A percentile compares a stretch with the other conserved stretches of the same genome.
Conservation (phyloP, 1,140 invertebrate genomes). For the Potamilus streckersoni region DNA sequence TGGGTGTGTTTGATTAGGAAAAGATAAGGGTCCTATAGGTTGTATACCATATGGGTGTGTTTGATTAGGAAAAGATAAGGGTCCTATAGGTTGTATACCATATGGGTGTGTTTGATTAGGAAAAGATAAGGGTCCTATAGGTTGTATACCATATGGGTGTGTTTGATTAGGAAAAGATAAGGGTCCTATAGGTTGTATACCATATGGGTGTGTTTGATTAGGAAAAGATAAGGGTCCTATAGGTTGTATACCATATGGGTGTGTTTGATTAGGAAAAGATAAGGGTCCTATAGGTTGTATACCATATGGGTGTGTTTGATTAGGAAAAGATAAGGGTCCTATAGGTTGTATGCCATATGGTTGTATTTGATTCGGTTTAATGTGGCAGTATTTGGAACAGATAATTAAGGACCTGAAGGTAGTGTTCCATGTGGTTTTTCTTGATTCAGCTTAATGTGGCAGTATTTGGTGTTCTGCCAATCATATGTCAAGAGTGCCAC, state of each 20-base stretch:
- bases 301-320: slow-evolving; percentile 1
- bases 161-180: slow-evolving; percentile 57
- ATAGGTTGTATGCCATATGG: slow-evolving; percentile 42
- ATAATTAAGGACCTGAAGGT: too few relatives aligned
- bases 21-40: too few relatives aligned
- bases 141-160: slow-evolving; percentile 38
- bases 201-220: background rate
- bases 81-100: too few relatives aligned
- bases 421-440: too few relatives aligned
- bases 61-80: too few relatives aligned
- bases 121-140: slow-evolving; percentile 68
- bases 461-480: too few relatives aligned
- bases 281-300: slow-evolving; percentile 66
- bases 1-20: background rate
- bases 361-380: background rate
- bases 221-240: slow-evolving; percentile 68
- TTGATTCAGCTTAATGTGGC: too few relatives aligned
- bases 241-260: slow-evolving; percentile 48
- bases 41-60: background rate
- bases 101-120: background rate
- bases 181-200: slow-evolving; percentile 66
- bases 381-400: background rate
- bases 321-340: slow-evolving; percentile 68
- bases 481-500: too few relatives aligned
- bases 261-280: slow-evolving; percentile 53